These are phyloP conservation scores for Ictalurus furcatus DNA, from an alignment of 2,113 vertebrate genomes.

Conservation along the genomic window DNA sequence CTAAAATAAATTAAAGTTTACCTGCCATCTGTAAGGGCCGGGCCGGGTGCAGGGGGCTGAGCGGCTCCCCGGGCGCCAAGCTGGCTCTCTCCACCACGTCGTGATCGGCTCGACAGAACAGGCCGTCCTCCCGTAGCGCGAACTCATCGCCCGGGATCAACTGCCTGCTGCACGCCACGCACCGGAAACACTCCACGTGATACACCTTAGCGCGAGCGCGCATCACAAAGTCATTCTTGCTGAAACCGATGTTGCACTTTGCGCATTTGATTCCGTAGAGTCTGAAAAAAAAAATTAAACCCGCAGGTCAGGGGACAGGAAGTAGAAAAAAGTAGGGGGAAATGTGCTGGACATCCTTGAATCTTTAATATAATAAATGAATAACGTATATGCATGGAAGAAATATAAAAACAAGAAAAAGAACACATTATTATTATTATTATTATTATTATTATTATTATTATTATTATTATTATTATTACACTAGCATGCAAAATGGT, in stretches of 20 bases:
- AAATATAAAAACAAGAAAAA: background rate
- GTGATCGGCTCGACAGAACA: constrained; percentile 96
- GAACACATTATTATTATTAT: background rate
- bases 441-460: constrained; percentile 4
- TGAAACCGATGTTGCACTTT: constrained; percentile 98
- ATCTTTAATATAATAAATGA: background rate
- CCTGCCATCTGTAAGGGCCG: constrained; percentile 98
- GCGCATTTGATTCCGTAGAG: constrained; percentile 98
- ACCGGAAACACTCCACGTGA: constrained; percentile 99
- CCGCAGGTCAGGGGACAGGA: background rate
- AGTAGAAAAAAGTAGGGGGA: background rate
- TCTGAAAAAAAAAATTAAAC: constrained; percentile 66
- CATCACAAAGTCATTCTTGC: constrained; percentile 99
- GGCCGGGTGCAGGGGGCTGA: constrained; percentile 90
- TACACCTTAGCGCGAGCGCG: constrained; percentile 94
- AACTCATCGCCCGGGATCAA: constrained; percentile 98
- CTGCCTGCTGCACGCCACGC: constrained; percentile 97
- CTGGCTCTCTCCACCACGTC: constrained; percentile 94
- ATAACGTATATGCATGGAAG: background rate
- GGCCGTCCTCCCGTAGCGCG: constrained; percentile 91
- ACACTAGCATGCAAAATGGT: background rate
- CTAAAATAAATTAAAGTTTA: constrained; percentile 63
- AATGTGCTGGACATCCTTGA: background rate
- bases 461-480: background rate
- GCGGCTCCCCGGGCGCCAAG: constrained; percentile 84